Base-by-base conservation (phyloP, 2,113 vertebrate species). In the Burhinus bistriatus region DNA sequence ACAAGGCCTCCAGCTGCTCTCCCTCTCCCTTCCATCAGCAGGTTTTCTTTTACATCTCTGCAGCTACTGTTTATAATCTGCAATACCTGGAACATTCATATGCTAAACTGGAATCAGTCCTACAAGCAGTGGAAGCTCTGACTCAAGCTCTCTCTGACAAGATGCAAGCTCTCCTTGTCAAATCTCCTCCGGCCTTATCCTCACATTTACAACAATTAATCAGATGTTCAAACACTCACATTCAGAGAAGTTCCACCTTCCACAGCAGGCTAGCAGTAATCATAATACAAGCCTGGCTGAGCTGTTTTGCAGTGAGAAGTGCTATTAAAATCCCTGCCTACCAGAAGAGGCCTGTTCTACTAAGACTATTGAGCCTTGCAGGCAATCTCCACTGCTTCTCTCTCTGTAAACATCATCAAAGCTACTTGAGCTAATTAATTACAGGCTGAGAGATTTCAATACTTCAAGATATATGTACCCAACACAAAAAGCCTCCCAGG, bases 391-490 rank as follows among this genome's bases (percentile, higher is more conserved):
- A 59, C 86, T 93, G 52, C 83, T 95, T 92, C 79, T 91, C 69
- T 83, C 58, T 93, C 57, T 88, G 57, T 90, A 97, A 97, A 95
- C 83, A 96, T 78, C 78, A 88, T 97, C 94, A 96, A 79, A 98
- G 93, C 83, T 95, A 92, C 66, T 95, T 82, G 72, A 95, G 92
- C 66, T 98, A 97, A 97, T 98, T 97, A 97, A 95, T 89, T 91
- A 83, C 71, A 97, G 59, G 19, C 77, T 89, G 86, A 91, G 77
- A 88, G 69, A 96, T 78, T 93, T 94, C 59, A 95, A 93, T 95
- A 82, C 83, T 96, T 96, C 61, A 84, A 89, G 71, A 84, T 95
- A 62, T 21, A 45, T 58, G 73, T 97, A 93, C 45, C 54, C 58
- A 49, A 91, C 55, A 84, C 64, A 52, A 65, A 87, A 76, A 52